Conservation (phyloP, 2,113 vertebrate species). For the Antigone vipio region DNA sequence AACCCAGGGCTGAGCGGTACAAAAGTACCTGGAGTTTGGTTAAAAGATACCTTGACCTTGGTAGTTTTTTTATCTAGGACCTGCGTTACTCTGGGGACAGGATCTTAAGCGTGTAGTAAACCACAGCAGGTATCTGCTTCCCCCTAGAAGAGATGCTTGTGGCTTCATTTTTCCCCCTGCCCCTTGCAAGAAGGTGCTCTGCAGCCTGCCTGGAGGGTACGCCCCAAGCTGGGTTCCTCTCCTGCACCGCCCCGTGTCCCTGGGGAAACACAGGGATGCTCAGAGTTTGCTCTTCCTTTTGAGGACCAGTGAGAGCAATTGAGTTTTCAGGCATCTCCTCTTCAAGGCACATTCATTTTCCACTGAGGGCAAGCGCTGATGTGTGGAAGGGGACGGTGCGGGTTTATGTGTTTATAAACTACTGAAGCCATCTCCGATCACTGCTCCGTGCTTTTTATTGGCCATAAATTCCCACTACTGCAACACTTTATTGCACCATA, state of each 20-base stretch:
- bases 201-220: not conserved
- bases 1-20: not conserved
- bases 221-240: not conserved
- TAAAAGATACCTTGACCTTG: not conserved
- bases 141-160: not conserved
- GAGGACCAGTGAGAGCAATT: not conserved
- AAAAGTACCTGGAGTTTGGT: not conserved
- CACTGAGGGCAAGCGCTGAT: not conserved
- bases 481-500: not conserved
- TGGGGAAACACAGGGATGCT: accelerated
- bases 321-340: not conserved
- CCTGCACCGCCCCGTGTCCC: accelerated
- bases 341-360: not conserved
- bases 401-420: conserved; percentile 59
- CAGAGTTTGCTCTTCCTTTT: not conserved
- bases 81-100: not conserved
- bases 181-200: not conserved
- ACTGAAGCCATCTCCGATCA: not conserved
- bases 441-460: not conserved
- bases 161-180: not conserved
- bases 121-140: not conserved
- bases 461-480: conserved; percentile 14
- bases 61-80: not conserved
- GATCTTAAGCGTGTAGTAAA: not conserved
- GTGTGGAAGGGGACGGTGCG: not conserved